These are phyloP conservation scores for Cactoblastis cactorum DNA, from an alignment of 2,888 invertebrate genomes.

Conservation along the genomic window DNA sequence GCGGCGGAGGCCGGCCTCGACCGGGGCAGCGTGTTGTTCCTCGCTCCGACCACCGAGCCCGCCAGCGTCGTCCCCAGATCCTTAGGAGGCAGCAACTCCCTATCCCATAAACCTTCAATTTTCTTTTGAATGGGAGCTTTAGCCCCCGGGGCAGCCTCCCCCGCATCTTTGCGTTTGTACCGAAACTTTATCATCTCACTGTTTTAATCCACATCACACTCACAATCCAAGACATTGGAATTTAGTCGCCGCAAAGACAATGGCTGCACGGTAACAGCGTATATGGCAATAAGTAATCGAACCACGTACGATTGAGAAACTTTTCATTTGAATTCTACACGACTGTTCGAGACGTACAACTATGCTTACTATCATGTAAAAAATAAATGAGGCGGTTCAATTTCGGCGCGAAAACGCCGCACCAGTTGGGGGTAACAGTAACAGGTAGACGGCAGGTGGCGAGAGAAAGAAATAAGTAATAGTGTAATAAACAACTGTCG, in stretches of 20 bases:
- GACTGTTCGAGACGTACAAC: constrained; percentile 17
- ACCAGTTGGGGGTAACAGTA: constrained; percentile 37
- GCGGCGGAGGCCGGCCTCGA: constrained; percentile 53
- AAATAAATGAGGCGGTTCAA: constrained; percentile 24
- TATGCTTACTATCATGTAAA: constrained; percentile 27
- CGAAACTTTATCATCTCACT: constrained; percentile 82
- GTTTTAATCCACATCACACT: constrained; percentile 53
- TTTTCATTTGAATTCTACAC: constrained; percentile 58
- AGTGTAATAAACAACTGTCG: constrained; percentile 36
- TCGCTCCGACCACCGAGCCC: constrained; percentile 60
- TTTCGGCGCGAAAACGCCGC: constrained; percentile 66
- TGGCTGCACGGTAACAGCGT: constrained; percentile 54
- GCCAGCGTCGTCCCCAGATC: constrained; percentile 44
- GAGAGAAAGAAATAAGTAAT: constrained; percentile 26
- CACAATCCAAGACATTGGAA: constrained; percentile 34
- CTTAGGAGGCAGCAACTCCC: constrained; percentile 69
- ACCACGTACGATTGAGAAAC: constrained; percentile 60
- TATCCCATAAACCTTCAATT: constrained; percentile 64
- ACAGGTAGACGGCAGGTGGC: constrained; percentile 54
- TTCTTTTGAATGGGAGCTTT: constrained; percentile 67
- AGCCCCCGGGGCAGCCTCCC: constrained; percentile 46
- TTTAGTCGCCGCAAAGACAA: constrained; percentile 50
- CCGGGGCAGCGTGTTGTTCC: constrained; percentile 69
- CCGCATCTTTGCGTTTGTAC: constrained; percentile 81
- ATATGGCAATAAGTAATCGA: constrained; percentile 66